Evolutionary conservation across 2,113 vertebrate species (phyloP).

Genomic region (Spilogale gracilis): DNA sequence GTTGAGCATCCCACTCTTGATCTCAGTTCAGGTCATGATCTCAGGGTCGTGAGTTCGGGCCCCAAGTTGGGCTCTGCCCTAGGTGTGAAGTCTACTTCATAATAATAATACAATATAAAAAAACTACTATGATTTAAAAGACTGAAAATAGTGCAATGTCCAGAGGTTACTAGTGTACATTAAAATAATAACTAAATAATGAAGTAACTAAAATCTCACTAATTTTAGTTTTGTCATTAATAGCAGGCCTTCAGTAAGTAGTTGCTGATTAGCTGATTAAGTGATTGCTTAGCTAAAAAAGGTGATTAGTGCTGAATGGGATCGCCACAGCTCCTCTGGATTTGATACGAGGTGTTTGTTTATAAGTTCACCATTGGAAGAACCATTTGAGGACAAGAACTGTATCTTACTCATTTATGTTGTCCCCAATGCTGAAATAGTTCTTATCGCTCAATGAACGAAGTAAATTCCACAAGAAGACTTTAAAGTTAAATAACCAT

Average conservation of each 20-base stretch:
- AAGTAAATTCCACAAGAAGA: background rate
- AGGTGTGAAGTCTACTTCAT: background rate
- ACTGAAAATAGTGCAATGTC: background rate
- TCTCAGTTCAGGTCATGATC: background rate
- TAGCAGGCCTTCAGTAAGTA: background rate
- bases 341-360: background rate
- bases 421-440: background rate
- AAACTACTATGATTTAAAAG: background rate
- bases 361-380: background rate
- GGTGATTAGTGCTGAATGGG: background rate
- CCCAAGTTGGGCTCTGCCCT: background rate
- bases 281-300: background rate
- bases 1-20: background rate
- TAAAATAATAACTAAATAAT: background rate
- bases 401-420: background rate
- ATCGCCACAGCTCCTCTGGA: background rate
- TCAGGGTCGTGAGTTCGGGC: background rate
- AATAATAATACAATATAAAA: background rate
- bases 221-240: slow-evolving; percentile 2
- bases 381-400: background rate
- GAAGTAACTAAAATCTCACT: background rate
- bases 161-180: background rate
- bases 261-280: background rate
- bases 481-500: background rate
- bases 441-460: background rate